These are phyloP conservation scores for Leiothrix lutea DNA, from an alignment of 2,113 vertebrate species.

Conservation along the genomic window DNA sequence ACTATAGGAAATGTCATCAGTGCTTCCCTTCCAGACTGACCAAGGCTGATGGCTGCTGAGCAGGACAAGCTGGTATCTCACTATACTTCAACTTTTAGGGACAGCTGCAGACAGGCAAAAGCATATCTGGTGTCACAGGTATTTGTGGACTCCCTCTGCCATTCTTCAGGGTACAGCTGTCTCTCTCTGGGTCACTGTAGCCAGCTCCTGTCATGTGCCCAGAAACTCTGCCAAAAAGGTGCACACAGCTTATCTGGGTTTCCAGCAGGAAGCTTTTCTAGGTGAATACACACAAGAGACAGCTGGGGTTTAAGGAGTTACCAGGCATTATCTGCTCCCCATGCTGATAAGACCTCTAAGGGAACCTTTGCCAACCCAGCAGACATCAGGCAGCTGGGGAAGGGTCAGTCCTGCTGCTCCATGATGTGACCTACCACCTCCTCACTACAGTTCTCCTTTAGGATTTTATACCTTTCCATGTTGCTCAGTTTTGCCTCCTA, in stretches of 20 bases:
- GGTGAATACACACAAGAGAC: neutral
- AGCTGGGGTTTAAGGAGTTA: neutral
- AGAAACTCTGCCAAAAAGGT: neutral
- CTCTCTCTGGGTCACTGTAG: neutral
- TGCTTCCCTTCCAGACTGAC: neutral
- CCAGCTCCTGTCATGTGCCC: neutral
- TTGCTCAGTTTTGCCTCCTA: neutral
- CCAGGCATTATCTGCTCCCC: neutral
- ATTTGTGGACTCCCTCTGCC: neutral
- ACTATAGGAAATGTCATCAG: accelerated
- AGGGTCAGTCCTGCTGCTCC: neutral
- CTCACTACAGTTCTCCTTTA: neutral
- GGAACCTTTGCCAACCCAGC: neutral
- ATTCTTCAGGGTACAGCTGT: neutral
- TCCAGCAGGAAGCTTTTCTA: neutral
- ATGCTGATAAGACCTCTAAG: neutral
- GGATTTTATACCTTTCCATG: neutral
- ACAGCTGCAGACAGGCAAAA: neutral
- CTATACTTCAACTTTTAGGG: neutral
- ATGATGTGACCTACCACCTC: neutral
- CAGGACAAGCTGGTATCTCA: neutral
- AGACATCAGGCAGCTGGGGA: neutral
- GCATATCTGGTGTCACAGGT: accelerated
- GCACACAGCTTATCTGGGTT: neutral
- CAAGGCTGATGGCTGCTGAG: neutral